These are phyloP conservation scores for Portevinia maculata DNA, from an alignment of 2,888 invertebrate genomes.

Conservation along the genomic window DNA sequence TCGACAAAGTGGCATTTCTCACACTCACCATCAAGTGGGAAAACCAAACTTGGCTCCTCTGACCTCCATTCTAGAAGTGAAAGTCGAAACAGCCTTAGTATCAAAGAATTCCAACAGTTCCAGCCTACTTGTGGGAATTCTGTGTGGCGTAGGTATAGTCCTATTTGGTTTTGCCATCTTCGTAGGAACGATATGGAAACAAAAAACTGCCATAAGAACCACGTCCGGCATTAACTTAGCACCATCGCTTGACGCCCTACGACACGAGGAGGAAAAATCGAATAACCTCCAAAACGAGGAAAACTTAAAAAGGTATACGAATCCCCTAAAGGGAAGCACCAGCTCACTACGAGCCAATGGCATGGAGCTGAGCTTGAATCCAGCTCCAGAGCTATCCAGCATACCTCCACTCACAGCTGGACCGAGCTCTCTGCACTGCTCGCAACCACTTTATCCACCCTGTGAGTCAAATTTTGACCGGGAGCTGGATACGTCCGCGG, in stretches of 20 bases:
- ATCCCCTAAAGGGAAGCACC: slow-evolving; percentile 88
- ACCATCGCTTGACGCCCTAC: slow-evolving; percentile 85
- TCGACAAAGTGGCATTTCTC: slow-evolving; percentile 81
- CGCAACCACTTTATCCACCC: slow-evolving; percentile 82
- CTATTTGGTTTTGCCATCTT: slow-evolving; percentile 83
- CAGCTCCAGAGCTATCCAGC: slow-evolving; percentile 80
- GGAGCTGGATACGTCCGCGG: slow-evolving; percentile 81
- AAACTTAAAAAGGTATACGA: slow-evolving; percentile 92
- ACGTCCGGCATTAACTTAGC: slow-evolving; percentile 84
- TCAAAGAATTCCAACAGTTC: slow-evolving; percentile 80
- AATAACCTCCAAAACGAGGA: slow-evolving; percentile 96
- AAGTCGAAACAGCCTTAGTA: slow-evolving; percentile 88
- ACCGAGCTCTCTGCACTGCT: slow-evolving; percentile 80
- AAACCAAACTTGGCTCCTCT: slow-evolving; percentile 86
- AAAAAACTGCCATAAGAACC: slow-evolving; percentile 84
- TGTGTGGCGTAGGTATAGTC: slow-evolving; percentile 82
- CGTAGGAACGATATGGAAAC: slow-evolving; percentile 85
- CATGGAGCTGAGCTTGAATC: slow-evolving; percentile 83
- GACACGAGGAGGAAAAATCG: slow-evolving; percentile 93
- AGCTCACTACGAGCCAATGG: slow-evolving; percentile 84
- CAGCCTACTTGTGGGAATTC: slow-evolving; percentile 82
- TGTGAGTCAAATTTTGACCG: slow-evolving; percentile 81
- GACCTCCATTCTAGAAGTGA: slow-evolving; percentile 89
- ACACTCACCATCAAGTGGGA: slow-evolving; percentile 81
- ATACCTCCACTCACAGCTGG: slow-evolving; percentile 82